These are phyloP conservation scores for Psittacula derbiana DNA, from an alignment of 2,797 vertebrate species.

Conservation along the genomic window DNA sequence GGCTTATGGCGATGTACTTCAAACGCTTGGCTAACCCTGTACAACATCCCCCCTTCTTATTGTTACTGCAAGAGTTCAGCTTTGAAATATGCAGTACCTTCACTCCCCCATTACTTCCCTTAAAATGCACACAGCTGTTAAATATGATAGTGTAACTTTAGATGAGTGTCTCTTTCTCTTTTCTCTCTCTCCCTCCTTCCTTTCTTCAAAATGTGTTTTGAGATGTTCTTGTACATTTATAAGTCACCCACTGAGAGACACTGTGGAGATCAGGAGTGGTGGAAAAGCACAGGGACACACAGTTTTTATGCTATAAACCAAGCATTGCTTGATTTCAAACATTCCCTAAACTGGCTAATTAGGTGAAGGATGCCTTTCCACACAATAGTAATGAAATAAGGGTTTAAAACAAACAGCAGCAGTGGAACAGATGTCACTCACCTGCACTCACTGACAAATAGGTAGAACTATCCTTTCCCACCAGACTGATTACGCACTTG, in stretches of 20 bases:
- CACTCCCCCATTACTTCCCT: conserved; percentile 79
- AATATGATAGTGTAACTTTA: conserved; percentile 78
- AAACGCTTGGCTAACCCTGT: conserved; percentile 86
- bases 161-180: conserved; percentile 66
- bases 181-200: not conserved
- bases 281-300: conserved; percentile 49
- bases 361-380: not conserved
- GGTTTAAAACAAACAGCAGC: not conserved
- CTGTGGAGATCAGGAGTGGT: conserved; percentile 28
- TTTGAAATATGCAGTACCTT: conserved; percentile 84
- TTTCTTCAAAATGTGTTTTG: conserved; percentile 51
- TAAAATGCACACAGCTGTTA: conserved; percentile 79
- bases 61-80: conserved; percentile 75
- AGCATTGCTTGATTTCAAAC: not conserved
- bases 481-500: conserved; percentile 22
- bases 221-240: conserved; percentile 75
- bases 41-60: conserved; percentile 59
- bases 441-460: not conserved
- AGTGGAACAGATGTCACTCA: not conserved
- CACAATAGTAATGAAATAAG: not conserved
- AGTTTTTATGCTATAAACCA: conserved; percentile 36
- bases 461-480: not conserved
- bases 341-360: not conserved
- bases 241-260: conserved; percentile 58
- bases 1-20: conserved; percentile 87